Evolutionary conservation across 2,888 invertebrate genomes (phyloP), one percentile per base, ranked within the genome.

Genomic region (Stictocephala bisonia): DNA sequence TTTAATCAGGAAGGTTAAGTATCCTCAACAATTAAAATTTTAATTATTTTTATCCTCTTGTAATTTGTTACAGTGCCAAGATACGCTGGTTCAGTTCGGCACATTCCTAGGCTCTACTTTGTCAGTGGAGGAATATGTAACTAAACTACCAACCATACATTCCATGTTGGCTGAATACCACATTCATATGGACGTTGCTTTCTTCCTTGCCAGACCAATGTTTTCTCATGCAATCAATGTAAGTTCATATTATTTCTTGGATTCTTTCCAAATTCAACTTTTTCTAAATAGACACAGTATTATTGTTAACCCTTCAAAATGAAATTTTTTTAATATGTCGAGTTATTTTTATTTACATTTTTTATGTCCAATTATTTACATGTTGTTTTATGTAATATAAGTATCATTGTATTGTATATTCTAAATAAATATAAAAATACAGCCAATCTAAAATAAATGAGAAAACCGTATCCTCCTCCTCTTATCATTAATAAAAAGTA

Each of bases 11-110:
- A n/a, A n/a, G n/a, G n/a, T n/a, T n/a, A n/a, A n/a, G n/a, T 31
- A 31, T 31, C 6, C 35, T 31, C 35, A 31, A 31, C 6, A 11
- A 11, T 6, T 31, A 9, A 31, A 31, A 31, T 11, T 31, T 9
- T 31, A 31, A 6, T n/a, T n/a, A n/a, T n/a, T n/a, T 35, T 6
- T 35, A 35, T 6, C 35, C 6, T 15, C 41, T 3, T 41, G 9
- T 41, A 15, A 15, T 15, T 41, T 18, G 64, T 73, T 80, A 83
- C 92, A 99, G 87, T 99, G 99, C 83, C 99, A 99, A 84, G 99
- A 99, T 83, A 97, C 99, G 0, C 86, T 99, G 75, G 96, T 99
- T 15, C 99, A 99, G 85, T 97, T 98, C 83, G 97, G 97, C 70
- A 96, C 95, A 24, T 99, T 99, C 85, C 87, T 99, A 77, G 94